phyloP scores from a whole-genome alignment of 2,797 vertebrate genomes.

The Thamnophis elegans region DNA sequence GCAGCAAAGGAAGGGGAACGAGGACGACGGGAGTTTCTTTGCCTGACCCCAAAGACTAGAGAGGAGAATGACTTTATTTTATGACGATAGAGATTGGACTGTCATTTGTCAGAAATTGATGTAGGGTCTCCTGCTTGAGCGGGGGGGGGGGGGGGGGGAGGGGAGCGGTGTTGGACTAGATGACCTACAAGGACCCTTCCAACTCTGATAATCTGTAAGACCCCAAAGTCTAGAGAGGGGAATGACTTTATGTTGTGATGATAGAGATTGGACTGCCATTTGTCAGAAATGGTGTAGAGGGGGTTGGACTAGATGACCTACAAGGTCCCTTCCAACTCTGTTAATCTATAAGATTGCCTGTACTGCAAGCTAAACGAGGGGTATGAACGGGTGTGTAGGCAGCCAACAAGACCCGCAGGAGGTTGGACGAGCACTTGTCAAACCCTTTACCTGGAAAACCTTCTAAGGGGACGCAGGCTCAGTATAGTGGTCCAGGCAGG shows the following conservation, averaged over 20 bases:
- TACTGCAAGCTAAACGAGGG: neutral
- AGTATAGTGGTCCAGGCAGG: neutral
- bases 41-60: neutral
- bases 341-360: neutral
- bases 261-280: no score
- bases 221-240: no score
- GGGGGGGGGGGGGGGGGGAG: no score
- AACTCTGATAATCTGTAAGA: no score
- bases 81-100: neutral
- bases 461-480: neutral
- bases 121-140: no score
- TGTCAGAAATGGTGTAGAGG: no score
- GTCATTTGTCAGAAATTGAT: no score
- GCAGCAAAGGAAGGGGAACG: neutral
- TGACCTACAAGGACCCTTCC: no score
- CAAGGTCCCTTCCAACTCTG: no score
- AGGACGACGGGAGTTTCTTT: neutral
- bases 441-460: neutral
- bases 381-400: neutral
- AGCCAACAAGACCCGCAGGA: neutral
- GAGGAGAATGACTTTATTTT: neutral
- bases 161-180: no score
- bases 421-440: neutral
- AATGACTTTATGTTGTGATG: no score
- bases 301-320: no score